Evolutionary conservation across 2,113 vertebrate genomes (phyloP), one percentile per base, ranked within the genome.

Genomic region (Myrmecobius fasciatus): DNA sequence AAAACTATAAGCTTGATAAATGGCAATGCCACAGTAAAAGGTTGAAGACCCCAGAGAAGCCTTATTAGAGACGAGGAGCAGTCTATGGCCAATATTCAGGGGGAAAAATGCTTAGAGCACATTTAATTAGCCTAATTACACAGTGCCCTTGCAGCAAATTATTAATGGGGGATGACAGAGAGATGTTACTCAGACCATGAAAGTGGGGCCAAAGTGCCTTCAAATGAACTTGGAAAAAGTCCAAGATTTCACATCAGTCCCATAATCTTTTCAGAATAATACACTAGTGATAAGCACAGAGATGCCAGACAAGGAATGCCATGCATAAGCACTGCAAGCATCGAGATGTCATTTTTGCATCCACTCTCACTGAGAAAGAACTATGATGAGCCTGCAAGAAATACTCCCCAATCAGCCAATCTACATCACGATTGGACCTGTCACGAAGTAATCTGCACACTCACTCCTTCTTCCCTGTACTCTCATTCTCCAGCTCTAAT

Each of bases 91-190:
- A 91, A 24, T 92, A 96, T 83, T 93, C 94, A 94, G 67, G 20
- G 67, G 60, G 67, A 12, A 95, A 96, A 94, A 92, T 0, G 5
- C 24, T 90, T 52, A n/a, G 0, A 90, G 90, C 75, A 83, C 89
- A 88, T 75, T 94, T 96, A 91, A 95, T 94, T 95, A 96, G 89
- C 53, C 54, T 95, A 92, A 94, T 95, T 95, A 95, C 83, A 92
- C 22, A 88, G 92, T 75, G 52, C 43, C 93, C 48, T 93, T 92
- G 91, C 25, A 60, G 47, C 48, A 94, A 92, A 83, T 90, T 83
- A 92, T 94, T 94, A 93, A 89, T 93, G 25, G 31, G 47, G 48
- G 92, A 52, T 95, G 94, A 97, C 56, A 93, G 47, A 95, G 46
- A 93, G 53, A 75, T 22, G 75, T 49, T 24, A 83, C 25, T 49